A percentile compares a stretch with the other conserved stretches of the same genome.
phyloP scores from a whole-genome alignment of 2,797 vertebrate genomes.

The Oceanodroma leucorhoa region DNA sequence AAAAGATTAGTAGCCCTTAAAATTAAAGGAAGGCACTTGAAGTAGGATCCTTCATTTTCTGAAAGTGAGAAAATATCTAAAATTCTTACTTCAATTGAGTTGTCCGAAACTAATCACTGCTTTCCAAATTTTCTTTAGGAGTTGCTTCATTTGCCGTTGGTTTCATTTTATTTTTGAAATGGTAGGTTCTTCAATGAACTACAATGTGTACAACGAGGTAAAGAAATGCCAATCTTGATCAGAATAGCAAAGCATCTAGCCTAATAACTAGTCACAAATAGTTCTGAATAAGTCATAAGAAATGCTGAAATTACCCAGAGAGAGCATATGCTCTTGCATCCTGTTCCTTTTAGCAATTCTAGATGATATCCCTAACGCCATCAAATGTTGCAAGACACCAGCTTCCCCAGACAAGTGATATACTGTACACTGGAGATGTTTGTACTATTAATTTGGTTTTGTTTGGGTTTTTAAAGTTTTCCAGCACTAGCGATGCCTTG shows the following conservation, averaged over 20 bases:
- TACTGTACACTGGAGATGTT: neutral
- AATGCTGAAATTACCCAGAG: neutral
- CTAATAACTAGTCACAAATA: neutral
- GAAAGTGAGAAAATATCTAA: neutral
- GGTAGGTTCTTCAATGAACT: neutral
- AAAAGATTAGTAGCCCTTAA: neutral
- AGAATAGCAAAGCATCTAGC: neutral
- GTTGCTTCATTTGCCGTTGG: neutral
- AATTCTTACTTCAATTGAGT: neutral
- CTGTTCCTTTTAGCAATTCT: neutral
- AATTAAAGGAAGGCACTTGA: neutral
- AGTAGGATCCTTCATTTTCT: neutral
- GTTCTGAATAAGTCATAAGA: neutral
- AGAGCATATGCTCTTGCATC: neutral
- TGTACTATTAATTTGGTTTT: neutral
- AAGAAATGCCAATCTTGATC: neutral
- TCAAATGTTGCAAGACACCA: neutral
- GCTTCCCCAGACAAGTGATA: neutral
- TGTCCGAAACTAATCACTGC: neutral
- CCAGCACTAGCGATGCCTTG: neutral
- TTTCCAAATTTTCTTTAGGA: neutral
- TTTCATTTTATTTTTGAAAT: neutral
- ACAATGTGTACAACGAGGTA: accelerated
- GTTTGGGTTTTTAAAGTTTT: neutral
- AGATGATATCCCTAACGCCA: neutral